Evolutionary conservation across 2,888 invertebrate species (phyloP), one percentile per base, ranked within the genome.

Genomic region (Calameuta pallipes): DNA sequence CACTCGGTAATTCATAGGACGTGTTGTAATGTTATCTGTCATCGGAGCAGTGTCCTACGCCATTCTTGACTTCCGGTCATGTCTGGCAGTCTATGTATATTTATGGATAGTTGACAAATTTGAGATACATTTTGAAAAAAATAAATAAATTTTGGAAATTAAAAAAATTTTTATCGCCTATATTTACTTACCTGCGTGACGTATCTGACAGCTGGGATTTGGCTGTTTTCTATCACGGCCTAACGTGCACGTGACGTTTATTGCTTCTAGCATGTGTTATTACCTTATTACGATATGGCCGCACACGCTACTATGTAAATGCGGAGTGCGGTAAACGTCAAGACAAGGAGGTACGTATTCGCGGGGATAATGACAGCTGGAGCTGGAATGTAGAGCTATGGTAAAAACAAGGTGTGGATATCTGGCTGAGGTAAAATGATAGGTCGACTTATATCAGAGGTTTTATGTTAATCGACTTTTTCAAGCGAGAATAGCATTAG

Each of bases 1-100:
- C 75, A 56, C 81, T 79, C 76, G 79, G 71, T 34, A 34, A 71
- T 71, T 71, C 31, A 71, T 71, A 23, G 23, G 56, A 56, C 56
- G 56, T 56, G 56, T 23, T 23, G 56, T 56, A 56, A 56, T 9
- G 56, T 56, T 56, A 56, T 56, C 23, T 23, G 56, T 9, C 56
- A 23, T 56, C 56, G 56, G 15, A 41, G 41, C 15, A 15, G 41
- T 23, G 56, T 56, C 56, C 56, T 56, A 23, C 23, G 56, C 56
- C 23, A 9, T 56, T 56, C 9, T 56, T 56, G 56, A 56, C 23
- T 23, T 23, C 56, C 23, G 56, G 9, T 56, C 6, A 9, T 9
- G 2, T 2, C 23, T 23, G 23, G 15, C 9, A 15, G 1, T 15
- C 15, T 41, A 15, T 0, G 41, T 2, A 9, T 9, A 56, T 9